These are phyloP conservation scores for Polymixis flavicincta DNA, from an alignment of 2,888 invertebrate species.

Conservation along the genomic window DNA sequence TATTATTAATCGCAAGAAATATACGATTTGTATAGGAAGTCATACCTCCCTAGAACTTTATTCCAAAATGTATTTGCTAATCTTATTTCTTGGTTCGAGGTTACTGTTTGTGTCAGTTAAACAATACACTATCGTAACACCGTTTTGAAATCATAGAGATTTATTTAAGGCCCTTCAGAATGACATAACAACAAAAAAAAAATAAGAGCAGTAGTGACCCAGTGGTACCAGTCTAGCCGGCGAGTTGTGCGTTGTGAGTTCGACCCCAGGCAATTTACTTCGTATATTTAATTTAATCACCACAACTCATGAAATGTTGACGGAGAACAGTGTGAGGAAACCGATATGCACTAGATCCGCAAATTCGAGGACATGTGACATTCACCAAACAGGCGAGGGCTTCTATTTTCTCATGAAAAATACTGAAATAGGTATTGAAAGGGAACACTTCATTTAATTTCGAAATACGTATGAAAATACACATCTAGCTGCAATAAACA, in stretches of 20 bases:
- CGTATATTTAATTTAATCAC: too few relatives aligned
- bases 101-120: neutral
- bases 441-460: neutral
- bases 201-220: too few relatives aligned
- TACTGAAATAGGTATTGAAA: neutral
- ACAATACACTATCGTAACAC: conserved; percentile 2
- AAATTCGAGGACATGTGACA: too few relatives aligned
- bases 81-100: neutral
- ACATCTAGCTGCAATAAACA: conserved; percentile 36
- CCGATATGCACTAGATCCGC: too few relatives aligned
- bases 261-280: too few relatives aligned
- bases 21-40: neutral
- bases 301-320: too few relatives aligned
- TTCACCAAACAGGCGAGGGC: too few relatives aligned
- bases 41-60: neutral
- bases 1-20: neutral
- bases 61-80: neutral
- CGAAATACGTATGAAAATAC: conserved; percentile 22
- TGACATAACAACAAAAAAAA: too few relatives aligned
- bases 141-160: neutral
- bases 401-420: neutral
- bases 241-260: too few relatives aligned
- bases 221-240: too few relatives aligned
- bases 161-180: neutral
- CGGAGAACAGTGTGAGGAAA: too few relatives aligned